These are phyloP conservation scores for Drosophila quasianomalipes DNA, from an alignment of 2,888 invertebrate genomes.

Conservation along the genomic window DNA sequence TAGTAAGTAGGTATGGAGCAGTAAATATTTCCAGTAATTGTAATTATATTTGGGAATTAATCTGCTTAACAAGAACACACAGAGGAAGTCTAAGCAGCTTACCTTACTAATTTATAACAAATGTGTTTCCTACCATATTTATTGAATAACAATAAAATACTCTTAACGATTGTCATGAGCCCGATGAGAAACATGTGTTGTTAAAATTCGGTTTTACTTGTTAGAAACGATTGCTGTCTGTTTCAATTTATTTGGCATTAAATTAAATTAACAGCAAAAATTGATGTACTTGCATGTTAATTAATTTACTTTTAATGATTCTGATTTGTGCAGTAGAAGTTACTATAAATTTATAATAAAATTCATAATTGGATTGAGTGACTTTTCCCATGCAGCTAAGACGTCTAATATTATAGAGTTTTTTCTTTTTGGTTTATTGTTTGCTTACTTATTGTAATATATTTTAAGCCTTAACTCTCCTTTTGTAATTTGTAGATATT, in stretches of 20 bases:
- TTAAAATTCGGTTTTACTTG: neutral
- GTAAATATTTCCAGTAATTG: neutral
- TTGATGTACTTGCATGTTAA: neutral
- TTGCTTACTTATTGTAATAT: neutral
- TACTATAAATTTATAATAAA: neutral
- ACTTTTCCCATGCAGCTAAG: neutral
- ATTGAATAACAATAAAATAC: constrained; percentile 12
- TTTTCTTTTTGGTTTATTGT: neutral
- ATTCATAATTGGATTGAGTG: neutral
- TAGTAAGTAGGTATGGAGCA: neutral
- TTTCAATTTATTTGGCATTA: constrained; percentile 15
- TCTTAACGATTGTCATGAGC: constrained; percentile 1
- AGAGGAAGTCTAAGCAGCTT: constrained; percentile 10
- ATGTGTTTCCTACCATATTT: neutral
- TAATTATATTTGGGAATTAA: neutral
- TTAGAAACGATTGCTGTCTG: neutral
- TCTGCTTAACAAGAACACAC: neutral
- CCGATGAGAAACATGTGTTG: neutral
- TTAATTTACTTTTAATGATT: neutral
- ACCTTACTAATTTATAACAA: neutral
- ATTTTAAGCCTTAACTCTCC: neutral
- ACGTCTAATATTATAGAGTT: neutral
- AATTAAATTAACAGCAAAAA: neutral
- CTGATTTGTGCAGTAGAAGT: neutral
- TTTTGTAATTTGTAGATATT: neutral